Conservation (phyloP, 2,888 invertebrate species). For the Eumerus sabulonum region DNA sequence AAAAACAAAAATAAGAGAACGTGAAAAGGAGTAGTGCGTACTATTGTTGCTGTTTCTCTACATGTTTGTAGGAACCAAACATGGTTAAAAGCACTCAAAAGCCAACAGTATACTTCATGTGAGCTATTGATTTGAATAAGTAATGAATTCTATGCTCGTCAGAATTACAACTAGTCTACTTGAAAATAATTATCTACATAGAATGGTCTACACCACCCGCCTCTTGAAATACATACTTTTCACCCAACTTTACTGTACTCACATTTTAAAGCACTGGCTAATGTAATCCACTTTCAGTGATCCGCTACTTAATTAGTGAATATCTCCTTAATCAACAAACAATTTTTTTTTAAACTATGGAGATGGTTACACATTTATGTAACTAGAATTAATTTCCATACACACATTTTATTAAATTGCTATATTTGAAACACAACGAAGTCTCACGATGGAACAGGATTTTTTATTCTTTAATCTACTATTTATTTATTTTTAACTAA, state of each 20-base stretch:
- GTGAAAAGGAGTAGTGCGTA: too few species aligned
- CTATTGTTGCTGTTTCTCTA: too few species aligned
- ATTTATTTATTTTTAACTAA: slow-evolving; percentile 32
- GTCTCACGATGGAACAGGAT: slow-evolving; percentile 49
- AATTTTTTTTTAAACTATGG: slow-evolving; percentile 2
- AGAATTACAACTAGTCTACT: too few species aligned
- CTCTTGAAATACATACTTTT: too few species aligned
- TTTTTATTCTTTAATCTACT: slow-evolving; percentile 28
- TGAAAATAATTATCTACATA: too few species aligned
- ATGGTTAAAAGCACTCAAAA: too few species aligned
- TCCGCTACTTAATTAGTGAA: slow-evolving; percentile 19
- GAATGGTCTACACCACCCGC: too few species aligned
- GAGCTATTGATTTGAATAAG: too few species aligned
- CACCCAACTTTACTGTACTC: slow-evolving; percentile 17
- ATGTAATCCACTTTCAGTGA: slow-evolving; percentile 53
- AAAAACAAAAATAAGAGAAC: too few species aligned
- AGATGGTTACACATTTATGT: neutral
- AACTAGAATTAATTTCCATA: slow-evolving; percentile 1
- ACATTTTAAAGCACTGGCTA: slow-evolving; percentile 43
- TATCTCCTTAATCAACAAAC: slow-evolving; percentile 9
- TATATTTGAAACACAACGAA: slow-evolving; percentile 43
- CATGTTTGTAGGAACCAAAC: too few species aligned
- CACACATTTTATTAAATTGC: slow-evolving; percentile 10
- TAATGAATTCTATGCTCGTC: too few species aligned
- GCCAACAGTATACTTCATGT: too few species aligned